These are phyloP conservation scores for Harpagoxenus sublaevis DNA, from an alignment of 2,888 invertebrate genomes.

Conservation along the genomic window DNA sequence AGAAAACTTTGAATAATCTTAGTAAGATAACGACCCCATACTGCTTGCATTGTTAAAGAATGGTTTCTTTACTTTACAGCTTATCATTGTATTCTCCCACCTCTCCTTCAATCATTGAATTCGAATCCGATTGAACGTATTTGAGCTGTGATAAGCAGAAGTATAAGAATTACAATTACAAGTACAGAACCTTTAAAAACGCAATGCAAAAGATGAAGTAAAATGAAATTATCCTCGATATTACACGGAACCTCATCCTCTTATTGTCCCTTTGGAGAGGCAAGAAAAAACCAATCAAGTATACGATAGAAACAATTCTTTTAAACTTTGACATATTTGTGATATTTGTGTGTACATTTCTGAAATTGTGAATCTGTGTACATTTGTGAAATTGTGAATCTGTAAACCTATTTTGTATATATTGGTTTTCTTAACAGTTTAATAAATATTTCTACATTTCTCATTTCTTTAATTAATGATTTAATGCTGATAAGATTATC, in stretches of 20 bases:
- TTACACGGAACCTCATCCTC: not conserved
- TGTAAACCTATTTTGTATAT: no score
- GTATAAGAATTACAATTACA: not conserved
- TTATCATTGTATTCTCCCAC: not conserved
- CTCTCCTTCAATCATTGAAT: not conserved
- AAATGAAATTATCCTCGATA: not conserved
- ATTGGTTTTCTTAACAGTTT: not conserved
- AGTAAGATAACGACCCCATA: not conserved
- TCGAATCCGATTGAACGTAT: constrained; percentile 6
- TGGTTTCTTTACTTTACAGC: not conserved
- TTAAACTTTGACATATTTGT: not conserved
- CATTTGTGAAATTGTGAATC: not conserved
- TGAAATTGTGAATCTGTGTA: not conserved
- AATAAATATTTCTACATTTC: not conserved
- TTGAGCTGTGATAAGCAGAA: constrained; percentile 1
- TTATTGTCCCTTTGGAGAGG: not conserved
- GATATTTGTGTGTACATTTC: not conserved
- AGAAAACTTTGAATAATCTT: not conserved
- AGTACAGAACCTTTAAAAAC: not conserved
- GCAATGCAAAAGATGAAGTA: not conserved
- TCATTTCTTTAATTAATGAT: not conserved
- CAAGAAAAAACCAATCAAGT: not conserved
- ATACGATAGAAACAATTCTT: not conserved
- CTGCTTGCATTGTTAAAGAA: not conserved
- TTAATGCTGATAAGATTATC: not conserved